Percentiles rank a stretch among this genome's conserved stretches.
These are phyloP conservation scores for Papilio dardanus DNA, from an alignment of 1,140 invertebrate species.

Conservation along the genomic window DNA sequence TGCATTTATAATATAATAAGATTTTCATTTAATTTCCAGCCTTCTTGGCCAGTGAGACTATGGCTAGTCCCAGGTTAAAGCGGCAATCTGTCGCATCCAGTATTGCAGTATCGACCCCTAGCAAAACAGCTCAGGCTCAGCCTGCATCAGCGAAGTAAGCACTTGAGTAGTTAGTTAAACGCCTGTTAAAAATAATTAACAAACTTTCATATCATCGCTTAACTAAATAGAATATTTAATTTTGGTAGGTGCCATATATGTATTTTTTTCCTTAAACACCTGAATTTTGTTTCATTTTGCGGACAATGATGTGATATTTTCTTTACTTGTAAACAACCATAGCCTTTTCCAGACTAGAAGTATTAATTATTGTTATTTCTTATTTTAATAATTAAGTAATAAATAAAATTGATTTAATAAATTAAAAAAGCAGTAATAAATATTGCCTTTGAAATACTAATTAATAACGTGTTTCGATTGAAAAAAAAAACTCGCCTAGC, in stretches of 20 bases:
- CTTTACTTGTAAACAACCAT: background rate
- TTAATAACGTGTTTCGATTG: background rate
- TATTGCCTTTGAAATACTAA: background rate
- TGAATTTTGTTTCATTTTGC: background rate
- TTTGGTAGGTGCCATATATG: background rate
- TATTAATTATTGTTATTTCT: too few relatives aligned
- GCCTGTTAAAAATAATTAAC: background rate
- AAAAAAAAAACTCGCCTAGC: background rate
- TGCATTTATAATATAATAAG: background rate
- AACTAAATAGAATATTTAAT: background rate
- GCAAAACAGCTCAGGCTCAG: background rate
- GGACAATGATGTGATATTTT: background rate
- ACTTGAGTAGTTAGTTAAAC: background rate
- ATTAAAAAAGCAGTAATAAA: too few relatives aligned
- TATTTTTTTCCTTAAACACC: background rate
- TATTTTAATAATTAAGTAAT: too few relatives aligned
- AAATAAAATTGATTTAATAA: background rate
- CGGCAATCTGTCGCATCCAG: background rate
- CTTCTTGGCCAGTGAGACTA: slow-evolving; percentile 11
- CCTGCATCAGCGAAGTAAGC: background rate
- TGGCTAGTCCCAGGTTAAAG: background rate
- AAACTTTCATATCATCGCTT: background rate
- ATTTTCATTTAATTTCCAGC: background rate
- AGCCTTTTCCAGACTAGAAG: too few relatives aligned
- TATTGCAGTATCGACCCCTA: background rate